Evolutionary conservation across 1,140 invertebrate species (phyloP), one percentile per base, ranked within the genome.

Genomic region (Drosophila pachea): DNA sequence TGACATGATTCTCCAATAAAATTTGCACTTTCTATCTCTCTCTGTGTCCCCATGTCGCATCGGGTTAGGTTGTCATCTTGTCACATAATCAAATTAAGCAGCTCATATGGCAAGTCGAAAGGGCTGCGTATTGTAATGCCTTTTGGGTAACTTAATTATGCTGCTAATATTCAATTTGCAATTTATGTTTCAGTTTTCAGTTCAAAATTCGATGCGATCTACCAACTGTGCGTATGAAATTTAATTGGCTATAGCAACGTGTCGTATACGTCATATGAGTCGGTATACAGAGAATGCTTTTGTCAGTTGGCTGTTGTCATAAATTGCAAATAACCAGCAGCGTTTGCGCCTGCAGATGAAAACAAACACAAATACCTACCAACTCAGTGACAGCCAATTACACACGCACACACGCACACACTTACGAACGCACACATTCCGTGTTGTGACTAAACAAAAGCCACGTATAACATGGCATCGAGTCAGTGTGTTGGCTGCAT

Each of bases 141-240:
- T 47, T 69, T 59, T 47, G 22, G 33, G 22, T 74, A 82, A 83
- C 78, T 78, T 43, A 48, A 83, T 81, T 83, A 42, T 35, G 42
- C 42, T 53, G 45, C 62, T 43, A 56, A 63, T 76, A 76, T 76
- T 76, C 59, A 58, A 76, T 79, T 81, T 68, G 42, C 63, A 65
- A 68, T 66, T 47, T 14, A 50, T 36, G 56, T 35, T n/a, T 14
- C 8, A 32, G 33, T 40, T 8, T 14, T 32, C 14, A 38, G 5
- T 7, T 11, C 5, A 29, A 35, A 3, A 54, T 6, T 29, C 29
- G 4, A 38, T 52, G 5, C 12, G 45, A 53, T 50, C 14, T n/a
- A 33, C 40, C 31, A 58, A 36, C 60, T 45, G 12, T 49, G 53
- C 60, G 60, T 64, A 63, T 74, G 38, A 16, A 64, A 71, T 49